Conservation (phyloP, 1,140 invertebrate genomes). For the Drosophila ananassae region DNA sequence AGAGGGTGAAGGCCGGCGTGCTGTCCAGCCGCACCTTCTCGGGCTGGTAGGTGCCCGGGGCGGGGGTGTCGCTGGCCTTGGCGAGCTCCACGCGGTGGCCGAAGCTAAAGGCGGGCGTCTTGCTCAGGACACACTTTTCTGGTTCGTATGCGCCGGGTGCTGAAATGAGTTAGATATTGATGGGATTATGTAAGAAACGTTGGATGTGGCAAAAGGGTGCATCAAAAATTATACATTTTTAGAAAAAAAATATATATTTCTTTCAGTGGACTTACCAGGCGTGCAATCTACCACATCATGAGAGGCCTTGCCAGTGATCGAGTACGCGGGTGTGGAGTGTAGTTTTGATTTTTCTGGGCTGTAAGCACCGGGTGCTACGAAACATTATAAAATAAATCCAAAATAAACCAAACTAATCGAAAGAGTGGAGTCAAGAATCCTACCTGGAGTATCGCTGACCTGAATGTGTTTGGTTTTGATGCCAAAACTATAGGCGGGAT, state of each 20-base stretch:
- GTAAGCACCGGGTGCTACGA: slow-evolving; percentile 85
- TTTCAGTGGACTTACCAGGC: slow-evolving; percentile 78
- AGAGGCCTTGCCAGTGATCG: slow-evolving; percentile 87
- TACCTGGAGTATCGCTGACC: slow-evolving; percentile 80
- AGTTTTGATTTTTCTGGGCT: slow-evolving; percentile 84
- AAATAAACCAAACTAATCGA: not conserved
- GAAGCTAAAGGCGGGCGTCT: slow-evolving; percentile 86
- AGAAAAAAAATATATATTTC: not conserved
- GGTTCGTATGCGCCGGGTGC: slow-evolving; percentile 91
- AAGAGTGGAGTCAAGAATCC: not conserved
- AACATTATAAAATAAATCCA: not conserved
- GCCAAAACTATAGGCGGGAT: slow-evolving; percentile 87
- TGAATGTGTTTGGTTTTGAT: slow-evolving; percentile 85
- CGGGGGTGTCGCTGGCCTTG: slow-evolving; percentile 87
- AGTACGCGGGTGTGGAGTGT: slow-evolving; percentile 85
- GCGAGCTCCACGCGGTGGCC: slow-evolving; percentile 85
- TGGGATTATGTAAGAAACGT: not conserved
- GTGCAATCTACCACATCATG: slow-evolving; percentile 86
- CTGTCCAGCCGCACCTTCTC: slow-evolving; percentile 87
- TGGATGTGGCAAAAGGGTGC: not conserved
- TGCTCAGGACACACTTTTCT: slow-evolving; percentile 88
- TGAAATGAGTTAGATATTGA: slow-evolving; percentile 73
- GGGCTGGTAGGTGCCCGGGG: slow-evolving; percentile 87
- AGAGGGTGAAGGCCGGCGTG: slow-evolving; percentile 86
- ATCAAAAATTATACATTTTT: not conserved